Base-by-base conservation (phyloP, 2,113 vertebrate genomes). In the Hepsetus odoe region DNA sequence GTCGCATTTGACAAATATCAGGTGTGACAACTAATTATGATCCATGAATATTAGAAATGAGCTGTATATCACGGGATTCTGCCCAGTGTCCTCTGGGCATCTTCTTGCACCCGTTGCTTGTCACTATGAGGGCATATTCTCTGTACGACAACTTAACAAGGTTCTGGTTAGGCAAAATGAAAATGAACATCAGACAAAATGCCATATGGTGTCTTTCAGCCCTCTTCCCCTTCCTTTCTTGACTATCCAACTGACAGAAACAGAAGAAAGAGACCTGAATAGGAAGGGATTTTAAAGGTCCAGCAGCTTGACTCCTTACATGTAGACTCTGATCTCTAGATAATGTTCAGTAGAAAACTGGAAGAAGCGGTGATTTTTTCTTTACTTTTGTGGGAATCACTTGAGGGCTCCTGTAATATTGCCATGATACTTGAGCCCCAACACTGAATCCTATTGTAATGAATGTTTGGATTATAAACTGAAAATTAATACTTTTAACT, bases 11-110 rank as follows among this genome's bases (percentile, higher is more conserved):
- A 87, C 81, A 77, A 88, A 85, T 86, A 84, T 80, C 79, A 80
- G 75, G 85, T 82, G 82, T 82, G 87, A 90, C 89, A 87, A 85
- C 82, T 85, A 86, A 90, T 90, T 91, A 88, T 80, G 77, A 81
- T 62, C 79, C 86, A 74, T 87, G 85, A 86, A 88, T 88, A 87
- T 88, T 88, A 80, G 80, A 87, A 88, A 85, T 72, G 78, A 62
- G 83, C 76, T 65, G 75, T 78, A 79, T 79, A 78, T 30, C 20
- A 56, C 55, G 40, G 76, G 77, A 85, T 64, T 87, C 80, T 66
- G 72, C 77, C 71, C 80, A 55, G 1, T 83, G 75, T 85, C 85
- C 80, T 87, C 82, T 81, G 77, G 76, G 33, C 14, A 72, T 28
- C 24, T 51, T 22, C 28, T 35, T 66, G 44, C 58, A 61, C 56